Conservation (phyloP, 2,888 invertebrate species). For the Ormyrus labotus region DNA sequence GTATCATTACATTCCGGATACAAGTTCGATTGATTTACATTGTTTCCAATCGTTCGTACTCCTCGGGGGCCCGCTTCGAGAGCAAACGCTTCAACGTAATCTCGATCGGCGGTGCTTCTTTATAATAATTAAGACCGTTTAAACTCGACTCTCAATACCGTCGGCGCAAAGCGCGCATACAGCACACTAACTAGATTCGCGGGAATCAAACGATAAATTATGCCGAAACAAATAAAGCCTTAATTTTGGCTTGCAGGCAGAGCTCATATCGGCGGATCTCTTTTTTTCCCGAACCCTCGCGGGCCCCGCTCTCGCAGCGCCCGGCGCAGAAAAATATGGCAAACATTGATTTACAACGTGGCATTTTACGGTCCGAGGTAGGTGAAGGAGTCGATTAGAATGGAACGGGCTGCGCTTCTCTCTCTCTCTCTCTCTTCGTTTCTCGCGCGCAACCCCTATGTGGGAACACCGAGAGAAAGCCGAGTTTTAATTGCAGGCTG, state of each 20-base stretch:
- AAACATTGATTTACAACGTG: conserved; percentile 59
- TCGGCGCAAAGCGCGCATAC: no score
- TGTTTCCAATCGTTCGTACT: no score
- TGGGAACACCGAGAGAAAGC: conserved; percentile 44
- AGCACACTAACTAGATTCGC: background rate
- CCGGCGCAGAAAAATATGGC: conserved; percentile 51
- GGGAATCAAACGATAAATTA: conserved; percentile 43
- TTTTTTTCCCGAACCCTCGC: conserved; percentile 3
- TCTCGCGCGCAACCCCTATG: conserved; percentile 49
- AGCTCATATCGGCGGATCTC: conserved; percentile 39
- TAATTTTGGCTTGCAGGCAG: conserved; percentile 37
- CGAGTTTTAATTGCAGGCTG: conserved; percentile 71
- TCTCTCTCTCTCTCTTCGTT: no score
- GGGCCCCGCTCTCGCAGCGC: background rate
- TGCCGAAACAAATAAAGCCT: conserved; percentile 3
- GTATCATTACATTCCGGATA: no score
- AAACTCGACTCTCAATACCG: no score
- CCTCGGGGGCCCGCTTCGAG: no score
- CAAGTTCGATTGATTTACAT: no score
- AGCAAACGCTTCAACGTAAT: no score
- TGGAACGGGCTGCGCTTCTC: conserved; percentile 33
- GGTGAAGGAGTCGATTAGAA: conserved; percentile 57
- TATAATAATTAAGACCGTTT: no score
- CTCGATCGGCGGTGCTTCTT: no score
- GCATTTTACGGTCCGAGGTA: conserved; percentile 53